A percentile compares a stretch with the other conserved stretches of the same genome.
Evolutionary conservation across 2,797 vertebrate genomes (phyloP).

Genomic region (Naso thynnoides): DNA sequence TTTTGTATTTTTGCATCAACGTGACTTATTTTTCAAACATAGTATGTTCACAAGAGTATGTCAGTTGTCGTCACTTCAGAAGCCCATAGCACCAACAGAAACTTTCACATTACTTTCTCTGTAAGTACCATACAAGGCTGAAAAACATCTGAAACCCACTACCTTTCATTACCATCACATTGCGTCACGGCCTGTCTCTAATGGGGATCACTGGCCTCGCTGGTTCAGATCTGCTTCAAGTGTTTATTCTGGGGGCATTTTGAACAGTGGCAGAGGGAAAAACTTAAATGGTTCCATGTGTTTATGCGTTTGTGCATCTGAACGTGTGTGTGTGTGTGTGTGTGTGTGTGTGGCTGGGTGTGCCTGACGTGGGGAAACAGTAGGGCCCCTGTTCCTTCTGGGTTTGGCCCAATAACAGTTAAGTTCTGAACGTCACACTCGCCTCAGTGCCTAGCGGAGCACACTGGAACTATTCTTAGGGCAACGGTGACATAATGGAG

Average conservation of each 20-base stretch:
- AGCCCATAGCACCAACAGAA: neutral
- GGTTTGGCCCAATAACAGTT: slow-evolving; percentile 76
- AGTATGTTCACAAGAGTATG: neutral
- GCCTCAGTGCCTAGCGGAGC: slow-evolving; percentile 63
- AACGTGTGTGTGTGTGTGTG: slow-evolving; percentile 29
- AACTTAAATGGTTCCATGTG: slow-evolving; percentile 78
- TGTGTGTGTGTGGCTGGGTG: slow-evolving; percentile 55
- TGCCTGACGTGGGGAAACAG: slow-evolving; percentile 79
- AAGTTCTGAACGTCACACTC: slow-evolving; percentile 78
- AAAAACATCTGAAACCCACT: slow-evolving; percentile 68
- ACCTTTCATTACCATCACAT: slow-evolving; percentile 53
- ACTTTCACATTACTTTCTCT: slow-evolving; percentile 20
- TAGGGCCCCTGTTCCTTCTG: slow-evolving; percentile 83
- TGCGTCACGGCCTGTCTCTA: slow-evolving; percentile 69
- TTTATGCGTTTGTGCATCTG: slow-evolving; percentile 35
- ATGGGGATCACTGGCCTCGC: slow-evolving; percentile 55
- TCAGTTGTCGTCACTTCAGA: neutral
- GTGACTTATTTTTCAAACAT: neutral
- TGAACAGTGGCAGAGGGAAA: slow-evolving; percentile 73
- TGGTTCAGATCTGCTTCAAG: slow-evolving; percentile 52
- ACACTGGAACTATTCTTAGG: slow-evolving; percentile 84
- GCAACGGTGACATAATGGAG: slow-evolving; percentile 80
- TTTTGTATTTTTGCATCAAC: too few species aligned
- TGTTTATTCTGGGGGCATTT: slow-evolving; percentile 75
- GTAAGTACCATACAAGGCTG: slow-evolving; percentile 5